A percentile compares a stretch with the other conserved stretches of the same genome.
Evolutionary conservation across 2,797 vertebrate genomes (phyloP).

Genomic region (Artibeus jamaicensis): DNA sequence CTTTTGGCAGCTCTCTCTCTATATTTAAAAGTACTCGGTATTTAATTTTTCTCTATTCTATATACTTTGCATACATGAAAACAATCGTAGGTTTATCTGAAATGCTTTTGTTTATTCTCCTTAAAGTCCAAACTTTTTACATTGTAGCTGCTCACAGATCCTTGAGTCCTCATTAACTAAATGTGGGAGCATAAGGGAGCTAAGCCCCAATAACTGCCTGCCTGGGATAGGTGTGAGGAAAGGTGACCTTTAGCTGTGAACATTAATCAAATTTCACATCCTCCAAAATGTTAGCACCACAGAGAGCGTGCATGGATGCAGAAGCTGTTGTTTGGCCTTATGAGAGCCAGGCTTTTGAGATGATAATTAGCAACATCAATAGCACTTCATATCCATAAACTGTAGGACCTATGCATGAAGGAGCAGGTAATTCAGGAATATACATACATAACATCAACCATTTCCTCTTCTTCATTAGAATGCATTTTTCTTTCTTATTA

Average conservation of each 20-base stretch:
- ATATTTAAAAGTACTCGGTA: background rate
- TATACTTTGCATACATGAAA: background rate
- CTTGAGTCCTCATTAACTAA: slow-evolving; percentile 34
- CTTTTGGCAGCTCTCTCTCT: background rate
- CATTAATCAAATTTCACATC: slow-evolving; percentile 67
- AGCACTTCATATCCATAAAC: slow-evolving; percentile 52
- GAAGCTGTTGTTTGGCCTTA: slow-evolving; percentile 37
- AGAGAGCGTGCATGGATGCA: slow-evolving; percentile 46
- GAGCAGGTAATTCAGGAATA: slow-evolving; percentile 43
- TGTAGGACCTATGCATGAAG: background rate
- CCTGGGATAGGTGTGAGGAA: slow-evolving; percentile 40
- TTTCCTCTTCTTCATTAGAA: background rate
- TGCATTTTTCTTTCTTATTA: slow-evolving; percentile 13
- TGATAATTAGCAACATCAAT: slow-evolving; percentile 60
- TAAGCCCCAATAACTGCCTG: background rate
- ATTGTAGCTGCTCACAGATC: background rate
- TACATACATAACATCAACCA: background rate
- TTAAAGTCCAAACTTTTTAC: slow-evolving; percentile 30
- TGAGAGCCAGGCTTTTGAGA: slow-evolving; percentile 61
- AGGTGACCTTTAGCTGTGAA: slow-evolving; percentile 68
- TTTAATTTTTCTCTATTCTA: slow-evolving; percentile 25
- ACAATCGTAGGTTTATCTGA: slow-evolving; percentile 21
- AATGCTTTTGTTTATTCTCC: background rate
- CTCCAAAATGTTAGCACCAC: slow-evolving; percentile 57
- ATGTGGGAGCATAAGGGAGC: background rate